A percentile compares a stretch with the other conserved stretches of the same genome.
These are phyloP conservation scores for Thera obeliscata DNA, from an alignment of 2,888 invertebrate genomes.

Conservation along the genomic window DNA sequence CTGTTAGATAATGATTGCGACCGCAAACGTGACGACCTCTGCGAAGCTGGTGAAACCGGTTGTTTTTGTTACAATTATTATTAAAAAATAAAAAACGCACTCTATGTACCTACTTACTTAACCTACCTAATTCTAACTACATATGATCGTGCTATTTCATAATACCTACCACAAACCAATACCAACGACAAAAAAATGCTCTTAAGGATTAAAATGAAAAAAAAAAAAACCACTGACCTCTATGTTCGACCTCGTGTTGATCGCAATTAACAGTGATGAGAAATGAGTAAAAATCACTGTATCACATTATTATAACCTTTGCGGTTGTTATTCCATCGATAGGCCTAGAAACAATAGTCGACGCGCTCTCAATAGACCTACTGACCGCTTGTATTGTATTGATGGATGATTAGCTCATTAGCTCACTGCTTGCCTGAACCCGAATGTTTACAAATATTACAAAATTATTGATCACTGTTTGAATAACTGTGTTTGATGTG, in stretches of 20 bases:
- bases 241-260: conserved; percentile 47
- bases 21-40: neutral
- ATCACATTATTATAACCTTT: conserved; percentile 49
- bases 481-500: conserved; percentile 40
- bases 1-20: too few species aligned
- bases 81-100: too few species aligned
- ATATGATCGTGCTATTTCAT: too few species aligned
- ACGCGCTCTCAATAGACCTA: conserved; percentile 42
- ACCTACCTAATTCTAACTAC: too few species aligned
- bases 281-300: conserved; percentile 54
- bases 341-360: conserved; percentile 44
- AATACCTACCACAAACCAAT: too few species aligned
- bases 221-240: conserved; percentile 36
- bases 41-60: too few species aligned
- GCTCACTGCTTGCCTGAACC: conserved; percentile 48
- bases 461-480: conserved; percentile 54
- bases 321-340: conserved; percentile 22
- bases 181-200: too few species aligned
- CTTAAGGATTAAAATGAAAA: neutral
- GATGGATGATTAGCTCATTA: conserved; percentile 50
- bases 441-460: conserved; percentile 62
- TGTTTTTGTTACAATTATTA: too few species aligned
- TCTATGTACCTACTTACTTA: too few species aligned
- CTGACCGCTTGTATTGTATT: conserved; percentile 24
- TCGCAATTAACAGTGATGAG: conserved; percentile 46